Percentiles rank a stretch among this genome's conserved stretches.
phyloP scores from a whole-genome alignment of 2,888 invertebrate genomes.

The Ptilodon capucinus region DNA sequence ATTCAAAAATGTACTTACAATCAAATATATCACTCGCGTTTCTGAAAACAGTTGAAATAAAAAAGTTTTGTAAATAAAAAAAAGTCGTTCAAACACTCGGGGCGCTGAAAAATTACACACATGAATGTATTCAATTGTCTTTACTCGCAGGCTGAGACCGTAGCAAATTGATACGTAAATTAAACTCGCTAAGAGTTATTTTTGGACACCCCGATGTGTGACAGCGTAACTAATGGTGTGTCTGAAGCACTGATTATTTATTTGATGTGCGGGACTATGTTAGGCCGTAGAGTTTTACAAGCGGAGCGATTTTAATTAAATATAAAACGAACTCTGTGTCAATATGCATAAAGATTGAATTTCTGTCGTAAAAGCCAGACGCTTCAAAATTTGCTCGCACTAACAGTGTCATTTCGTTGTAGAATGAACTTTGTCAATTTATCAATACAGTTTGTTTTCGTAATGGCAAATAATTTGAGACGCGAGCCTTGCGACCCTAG shows the following conservation, averaged over 20 bases:
- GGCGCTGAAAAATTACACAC: constrained; percentile 49
- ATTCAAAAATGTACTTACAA: neutral
- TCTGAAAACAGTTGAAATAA: constrained; percentile 13
- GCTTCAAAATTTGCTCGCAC: too few species aligned
- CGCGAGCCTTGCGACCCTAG: too few species aligned
- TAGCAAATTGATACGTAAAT: constrained; percentile 57
- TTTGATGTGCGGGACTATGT: constrained; percentile 20
- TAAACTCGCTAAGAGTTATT: constrained; percentile 46
- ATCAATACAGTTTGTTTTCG: too few species aligned
- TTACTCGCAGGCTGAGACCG: constrained; percentile 25
- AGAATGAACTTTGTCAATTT: too few species aligned
- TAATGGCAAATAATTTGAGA: too few species aligned
- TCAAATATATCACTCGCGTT: constrained; percentile 19
- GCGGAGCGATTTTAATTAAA: neutral
- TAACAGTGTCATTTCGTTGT: too few species aligned
- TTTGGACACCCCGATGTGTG: constrained; percentile 38
- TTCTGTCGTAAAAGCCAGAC: too few species aligned
- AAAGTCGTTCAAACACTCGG: constrained; percentile 21
- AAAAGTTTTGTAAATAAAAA: constrained; percentile 28
- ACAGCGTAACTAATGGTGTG: constrained; percentile 58
- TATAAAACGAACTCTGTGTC: neutral
- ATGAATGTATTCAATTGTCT: constrained; percentile 42
- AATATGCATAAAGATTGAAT: too few species aligned
- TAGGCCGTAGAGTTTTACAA: neutral
- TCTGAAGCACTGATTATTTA: constrained; percentile 37